Evolutionary conservation across 2,797 vertebrate genomes (phyloP).

Genomic region (Coendou prehensilis): DNA sequence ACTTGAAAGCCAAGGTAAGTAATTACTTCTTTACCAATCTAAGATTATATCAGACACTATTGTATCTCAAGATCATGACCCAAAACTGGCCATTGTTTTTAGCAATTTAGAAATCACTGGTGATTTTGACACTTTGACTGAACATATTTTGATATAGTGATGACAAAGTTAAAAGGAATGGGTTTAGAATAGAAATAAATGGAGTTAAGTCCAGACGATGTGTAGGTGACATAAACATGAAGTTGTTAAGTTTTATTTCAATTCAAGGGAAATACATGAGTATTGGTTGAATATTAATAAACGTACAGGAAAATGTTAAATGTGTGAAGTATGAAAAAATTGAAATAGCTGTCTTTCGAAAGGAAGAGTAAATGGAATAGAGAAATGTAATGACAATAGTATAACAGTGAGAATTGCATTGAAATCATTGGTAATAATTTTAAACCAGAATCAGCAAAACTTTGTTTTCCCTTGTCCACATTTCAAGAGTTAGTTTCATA

Average conservation of each 20-base stretch:
- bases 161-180: background rate
- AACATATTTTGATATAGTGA: background rate
- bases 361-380: background rate
- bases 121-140: background rate
- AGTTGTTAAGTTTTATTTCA: background rate
- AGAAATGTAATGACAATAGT: background rate
- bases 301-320: background rate
- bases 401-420: background rate
- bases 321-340: background rate
- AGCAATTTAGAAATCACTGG: background rate
- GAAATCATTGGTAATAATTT: background rate
- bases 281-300: background rate
- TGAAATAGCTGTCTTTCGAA: background rate
- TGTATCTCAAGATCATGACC: background rate
- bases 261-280: background rate
- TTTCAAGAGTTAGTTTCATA: background rate
- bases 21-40: background rate
- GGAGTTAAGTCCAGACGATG: background rate
- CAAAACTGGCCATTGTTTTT: background rate
- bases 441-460: constrained; percentile 15
- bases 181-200: background rate
- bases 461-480: background rate
- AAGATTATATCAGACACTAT: too few species aligned
- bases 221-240: background rate
- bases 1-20: background rate